A percentile compares a stretch with the other conserved stretches of the same genome.
phyloP scores from a whole-genome alignment of 1,140 invertebrate species.

The Drosophila novamexicana region DNA sequence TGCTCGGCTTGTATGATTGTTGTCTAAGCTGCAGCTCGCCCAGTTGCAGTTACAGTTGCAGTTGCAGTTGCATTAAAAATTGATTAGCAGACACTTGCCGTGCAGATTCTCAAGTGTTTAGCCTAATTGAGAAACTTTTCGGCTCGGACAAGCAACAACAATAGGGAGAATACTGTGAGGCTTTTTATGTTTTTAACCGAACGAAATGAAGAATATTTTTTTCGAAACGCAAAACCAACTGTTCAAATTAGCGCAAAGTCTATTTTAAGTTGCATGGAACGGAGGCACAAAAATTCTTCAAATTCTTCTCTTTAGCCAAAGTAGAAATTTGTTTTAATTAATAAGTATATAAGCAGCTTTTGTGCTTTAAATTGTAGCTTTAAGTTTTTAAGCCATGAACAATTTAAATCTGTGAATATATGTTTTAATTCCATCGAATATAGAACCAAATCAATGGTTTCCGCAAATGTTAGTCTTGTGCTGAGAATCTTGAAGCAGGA shows the following conservation, averaged over 20 bases:
- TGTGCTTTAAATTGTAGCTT: too few species aligned
- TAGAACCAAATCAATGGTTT: too few species aligned
- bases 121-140: slow-evolving; percentile 43
- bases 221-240: background rate
- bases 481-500: too few species aligned
- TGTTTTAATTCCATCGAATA: too few species aligned
- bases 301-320: too few species aligned
- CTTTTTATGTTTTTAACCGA: slow-evolving; percentile 2
- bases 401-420: too few species aligned
- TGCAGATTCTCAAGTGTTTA: slow-evolving; percentile 10
- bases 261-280: background rate
- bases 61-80: slow-evolving; percentile 44
- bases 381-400: too few species aligned
- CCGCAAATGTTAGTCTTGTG: too few species aligned
- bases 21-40: slow-evolving; percentile 20
- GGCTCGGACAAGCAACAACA: slow-evolving; percentile 8
- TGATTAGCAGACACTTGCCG: slow-evolving; percentile 31
- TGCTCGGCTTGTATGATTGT: slow-evolving; percentile 32
- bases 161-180: background rate
- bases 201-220: background rate
- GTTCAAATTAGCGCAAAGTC: background rate
- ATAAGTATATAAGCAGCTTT: too few species aligned
- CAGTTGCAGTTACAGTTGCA: slow-evolving; percentile 5
- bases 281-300: too few species aligned
- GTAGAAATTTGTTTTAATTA: too few species aligned